phyloP scores from a whole-genome alignment of 2,113 vertebrate genomes.

The Coracopsis vasa region DNA sequence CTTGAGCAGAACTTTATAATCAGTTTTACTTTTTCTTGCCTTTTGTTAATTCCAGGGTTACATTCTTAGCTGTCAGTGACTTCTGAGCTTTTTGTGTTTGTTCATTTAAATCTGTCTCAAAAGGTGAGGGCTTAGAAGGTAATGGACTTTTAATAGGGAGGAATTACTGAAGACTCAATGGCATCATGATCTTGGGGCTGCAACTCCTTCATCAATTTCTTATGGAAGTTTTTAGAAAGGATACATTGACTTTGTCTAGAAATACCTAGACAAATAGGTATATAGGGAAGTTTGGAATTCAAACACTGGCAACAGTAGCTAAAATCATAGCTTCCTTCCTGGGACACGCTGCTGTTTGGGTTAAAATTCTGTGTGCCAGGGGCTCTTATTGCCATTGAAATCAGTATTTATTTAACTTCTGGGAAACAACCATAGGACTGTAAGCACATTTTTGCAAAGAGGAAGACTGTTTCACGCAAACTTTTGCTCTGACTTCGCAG shows the following conservation, averaged over 20 bases:
- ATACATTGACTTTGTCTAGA: not conserved
- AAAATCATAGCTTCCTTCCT: not conserved
- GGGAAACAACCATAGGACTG: not conserved
- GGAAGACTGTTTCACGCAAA: accelerated
- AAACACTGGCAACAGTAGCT: not conserved
- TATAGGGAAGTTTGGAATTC: not conserved
- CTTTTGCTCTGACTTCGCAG: too few relatives aligned
- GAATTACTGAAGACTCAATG: not conserved
- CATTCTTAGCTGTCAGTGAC: not conserved
- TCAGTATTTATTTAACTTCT: not conserved
- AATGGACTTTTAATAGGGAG: not conserved
- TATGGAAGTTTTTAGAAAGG: not conserved
- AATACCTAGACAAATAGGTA: not conserved
- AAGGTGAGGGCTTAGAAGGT: not conserved
- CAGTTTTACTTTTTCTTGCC: not conserved
- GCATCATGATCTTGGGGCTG: not conserved
- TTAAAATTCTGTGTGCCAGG: not conserved
- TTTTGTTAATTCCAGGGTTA: not conserved
- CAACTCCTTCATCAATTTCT: not conserved
- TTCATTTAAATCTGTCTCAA: not conserved
- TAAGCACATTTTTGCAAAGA: not conserved
- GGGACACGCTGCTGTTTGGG: not conserved
- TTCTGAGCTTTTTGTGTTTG: not conserved
- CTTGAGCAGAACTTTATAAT: not conserved
- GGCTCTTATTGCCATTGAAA: not conserved